Evolutionary conservation across 2,888 invertebrate species (phyloP).

Genomic region (Beris chalybata): DNA sequence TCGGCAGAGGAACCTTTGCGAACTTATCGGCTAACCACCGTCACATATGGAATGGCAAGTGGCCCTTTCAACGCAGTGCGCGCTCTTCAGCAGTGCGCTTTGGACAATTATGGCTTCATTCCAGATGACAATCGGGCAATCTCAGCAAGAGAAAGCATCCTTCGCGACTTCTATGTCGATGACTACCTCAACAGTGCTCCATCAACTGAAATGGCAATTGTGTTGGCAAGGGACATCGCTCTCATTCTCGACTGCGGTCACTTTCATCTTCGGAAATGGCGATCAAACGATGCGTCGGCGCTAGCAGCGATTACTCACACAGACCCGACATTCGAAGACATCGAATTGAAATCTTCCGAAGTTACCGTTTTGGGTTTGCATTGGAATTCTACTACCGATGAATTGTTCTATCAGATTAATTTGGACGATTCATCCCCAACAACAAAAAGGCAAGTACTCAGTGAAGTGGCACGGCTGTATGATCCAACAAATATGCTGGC

Average conservation of each 20-base stretch:
- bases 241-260: neutral
- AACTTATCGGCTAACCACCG: neutral
- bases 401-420: neutral
- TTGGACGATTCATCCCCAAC: neutral
- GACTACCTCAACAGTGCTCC: neutral
- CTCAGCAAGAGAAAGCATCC: neutral
- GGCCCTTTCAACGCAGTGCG: neutral
- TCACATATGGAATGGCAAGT: neutral
- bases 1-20: neutral
- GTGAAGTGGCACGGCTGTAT: neutral
- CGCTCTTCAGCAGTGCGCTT: neutral
- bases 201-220: neutral
- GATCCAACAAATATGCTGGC: neutral
- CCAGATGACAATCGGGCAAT: neutral
- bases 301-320: neutral
- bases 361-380: neutral
- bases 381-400: neutral
- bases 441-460: neutral
- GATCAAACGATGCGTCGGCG: neutral
- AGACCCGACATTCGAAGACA: too few species aligned
- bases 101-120: neutral
- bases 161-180: neutral
- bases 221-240: neutral
- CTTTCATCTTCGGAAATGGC: neutral
- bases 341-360: neutral